Conservation (phyloP, 1,140 invertebrate species). For the Ceratosolen fusciceps region DNA sequence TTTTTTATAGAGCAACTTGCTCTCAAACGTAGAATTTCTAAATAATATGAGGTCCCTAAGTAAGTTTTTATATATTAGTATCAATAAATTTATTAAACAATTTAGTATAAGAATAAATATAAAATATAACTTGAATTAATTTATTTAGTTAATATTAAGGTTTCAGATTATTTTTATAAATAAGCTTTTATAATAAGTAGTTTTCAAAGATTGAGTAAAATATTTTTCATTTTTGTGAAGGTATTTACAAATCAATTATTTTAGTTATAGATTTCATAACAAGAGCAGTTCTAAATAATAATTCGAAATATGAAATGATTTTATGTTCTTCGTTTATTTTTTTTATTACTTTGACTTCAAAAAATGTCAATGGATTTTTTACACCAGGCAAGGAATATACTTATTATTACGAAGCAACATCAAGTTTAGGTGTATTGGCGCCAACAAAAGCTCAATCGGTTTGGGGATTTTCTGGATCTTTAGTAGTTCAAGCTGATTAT, state of each 20-base stretch:
- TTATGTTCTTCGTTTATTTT: constrained; percentile 46
- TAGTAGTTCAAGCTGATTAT: constrained; percentile 59
- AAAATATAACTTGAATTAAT: neutral
- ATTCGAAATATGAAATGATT: constrained; percentile 18
- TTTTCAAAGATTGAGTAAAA: neutral
- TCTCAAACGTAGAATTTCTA: constrained; percentile 51
- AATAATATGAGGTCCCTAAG: constrained; percentile 62
- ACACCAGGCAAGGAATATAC: constrained; percentile 61
- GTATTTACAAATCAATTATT: constrained; percentile 4
- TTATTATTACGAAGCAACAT: constrained; percentile 64
- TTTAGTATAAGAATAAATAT: neutral
- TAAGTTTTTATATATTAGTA: constrained; percentile 49
- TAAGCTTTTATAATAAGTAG: neutral
- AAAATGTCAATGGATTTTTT: constrained; percentile 59
- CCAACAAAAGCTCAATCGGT: constrained; percentile 63
- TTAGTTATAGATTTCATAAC: constrained; percentile 20
- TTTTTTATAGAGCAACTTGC: constrained; percentile 63
- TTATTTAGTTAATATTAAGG: neutral
- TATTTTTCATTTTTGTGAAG: neutral
- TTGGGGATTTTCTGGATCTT: constrained; percentile 63
- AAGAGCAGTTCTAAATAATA: constrained; percentile 28
- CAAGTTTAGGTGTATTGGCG: constrained; percentile 63
- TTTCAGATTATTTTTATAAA: neutral
- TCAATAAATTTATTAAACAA: constrained; percentile 5
- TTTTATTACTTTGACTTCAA: constrained; percentile 45